phyloP scores from a whole-genome alignment of 2,888 invertebrate species.

The Synergus itoensis region DNA sequence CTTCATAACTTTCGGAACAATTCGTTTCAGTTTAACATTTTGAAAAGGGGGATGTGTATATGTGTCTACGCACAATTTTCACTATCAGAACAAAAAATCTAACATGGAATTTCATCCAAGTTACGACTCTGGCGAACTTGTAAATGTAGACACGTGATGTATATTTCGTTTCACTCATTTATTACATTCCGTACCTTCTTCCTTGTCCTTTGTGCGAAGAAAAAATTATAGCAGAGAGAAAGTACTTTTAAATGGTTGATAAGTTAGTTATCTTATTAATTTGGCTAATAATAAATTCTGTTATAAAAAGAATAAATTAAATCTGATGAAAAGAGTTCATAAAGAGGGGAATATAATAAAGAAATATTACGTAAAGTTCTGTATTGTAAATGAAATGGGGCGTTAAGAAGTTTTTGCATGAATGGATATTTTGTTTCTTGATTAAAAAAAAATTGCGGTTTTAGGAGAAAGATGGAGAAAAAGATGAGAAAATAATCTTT shows the following conservation, averaged over 20 bases:
- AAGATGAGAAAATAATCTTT: not conserved
- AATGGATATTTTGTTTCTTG: not conserved
- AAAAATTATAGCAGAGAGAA: not conserved
- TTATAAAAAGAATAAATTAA: not conserved
- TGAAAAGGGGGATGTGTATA: not conserved
- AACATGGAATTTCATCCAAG: not conserved
- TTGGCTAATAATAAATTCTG: not conserved
- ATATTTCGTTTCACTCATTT: not conserved
- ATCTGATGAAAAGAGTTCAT: not conserved
- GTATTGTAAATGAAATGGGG: not conserved
- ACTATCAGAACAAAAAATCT: not conserved
- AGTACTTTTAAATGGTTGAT: not conserved
- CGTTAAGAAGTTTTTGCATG: conserved; percentile 3
- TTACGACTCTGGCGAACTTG: not conserved
- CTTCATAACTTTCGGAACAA: not conserved
- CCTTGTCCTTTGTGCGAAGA: not conserved
- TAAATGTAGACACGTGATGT: not conserved
- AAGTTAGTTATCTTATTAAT: not conserved
- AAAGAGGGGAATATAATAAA: not conserved
- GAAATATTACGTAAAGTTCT: not conserved
- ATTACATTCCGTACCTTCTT: not conserved
- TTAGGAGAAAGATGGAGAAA: not conserved
- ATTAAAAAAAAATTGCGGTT: not conserved
- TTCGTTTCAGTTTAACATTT: not conserved
- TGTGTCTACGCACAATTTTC: not conserved